Base-by-base conservation (phyloP, 2,888 invertebrate species). In the Hylaea fasciaria region DNA sequence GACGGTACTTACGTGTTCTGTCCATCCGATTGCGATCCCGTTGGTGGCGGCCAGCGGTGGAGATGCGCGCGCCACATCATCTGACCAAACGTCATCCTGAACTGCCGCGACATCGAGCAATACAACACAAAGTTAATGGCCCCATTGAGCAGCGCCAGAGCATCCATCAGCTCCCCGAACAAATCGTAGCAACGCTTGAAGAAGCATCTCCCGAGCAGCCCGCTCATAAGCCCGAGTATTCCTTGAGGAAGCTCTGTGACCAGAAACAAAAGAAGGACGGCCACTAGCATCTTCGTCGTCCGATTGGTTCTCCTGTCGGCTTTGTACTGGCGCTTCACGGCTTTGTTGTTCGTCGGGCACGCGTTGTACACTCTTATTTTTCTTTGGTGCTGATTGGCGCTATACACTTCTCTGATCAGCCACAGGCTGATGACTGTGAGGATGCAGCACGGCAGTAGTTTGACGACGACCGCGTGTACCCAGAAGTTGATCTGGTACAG, bases 41-140 rank as follows among this genome's bases (percentile, higher is more conserved):
- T 86, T 14, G 93, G 93, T 47, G 87, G 88, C 0, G 88, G 87
- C 87, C 89, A 90, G 41, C 82, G 81, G 59, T 89, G 86, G 13
- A 89, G 69, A 16, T 93, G 93, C 13, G 93, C 89, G 67, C 89
- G 79, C 81, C 87, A 82, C 83, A 91, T 83, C 78, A 92, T 77
- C 76, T 90, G 91, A 0, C 91, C 85, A 62, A 92, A 92, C 16
- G 91, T 91, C 84, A 86, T 88, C 0, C 98, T 94, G 85, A 98
- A 98, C 93, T 98, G 98, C 66, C 96, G 94, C 66, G 97, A 98
- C 98, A 98, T 98, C 46, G 96, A 94, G 80, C 98, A 98, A 83
- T 98, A 98, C 28, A 98, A 93, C 56, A 98, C 96, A 82, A 98
- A 98, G 88, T 98, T 98, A 68, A 98, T 96, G 7, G 97, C 96